These are phyloP conservation scores for Myripristis jacobus DNA, from an alignment of 2,797 vertebrate species.

Conservation along the genomic window DNA sequence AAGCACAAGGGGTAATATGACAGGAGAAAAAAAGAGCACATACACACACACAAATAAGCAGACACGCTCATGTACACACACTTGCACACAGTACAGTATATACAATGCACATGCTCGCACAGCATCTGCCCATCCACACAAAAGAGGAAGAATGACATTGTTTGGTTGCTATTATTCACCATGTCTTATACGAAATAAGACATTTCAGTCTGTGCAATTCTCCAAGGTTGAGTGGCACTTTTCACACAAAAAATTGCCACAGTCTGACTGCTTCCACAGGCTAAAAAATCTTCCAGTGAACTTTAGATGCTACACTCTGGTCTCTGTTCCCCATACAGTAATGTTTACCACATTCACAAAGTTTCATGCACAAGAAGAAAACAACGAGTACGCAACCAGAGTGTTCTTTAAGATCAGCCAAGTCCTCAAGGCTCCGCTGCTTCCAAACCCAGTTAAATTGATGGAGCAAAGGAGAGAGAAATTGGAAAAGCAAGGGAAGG, in stretches of 20 bases:
- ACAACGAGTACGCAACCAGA: not conserved
- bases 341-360: conserved; percentile 29
- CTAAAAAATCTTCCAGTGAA: conserved; percentile 11
- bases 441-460: not conserved
- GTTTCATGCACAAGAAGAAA: conserved; percentile 15
- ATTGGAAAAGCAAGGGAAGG: not conserved
- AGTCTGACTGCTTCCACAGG: conserved; percentile 17
- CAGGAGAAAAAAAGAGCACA: not conserved
- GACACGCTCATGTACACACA: not conserved
- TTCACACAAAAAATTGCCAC: conserved; percentile 42
- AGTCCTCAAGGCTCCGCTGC: not conserved
- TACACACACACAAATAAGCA: conserved; percentile 4
- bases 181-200: too few species aligned
- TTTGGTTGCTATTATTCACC: conserved; percentile 6
- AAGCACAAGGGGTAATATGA: conserved; percentile 8
- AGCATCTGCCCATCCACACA: not conserved
- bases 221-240: conserved; percentile 41
- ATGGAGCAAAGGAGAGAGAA: conserved; percentile 13
- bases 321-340: not conserved
- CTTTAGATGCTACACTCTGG: not conserved
- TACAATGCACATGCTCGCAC: not conserved
- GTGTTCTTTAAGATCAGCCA: not conserved
- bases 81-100: not conserved
- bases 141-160: not conserved
- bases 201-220: conserved; percentile 22